Percentiles rank a stretch among this genome's conserved stretches.
phyloP scores from a whole-genome alignment of 92 coral and sea anemone species.

The Bergia puertoricense region DNA sequence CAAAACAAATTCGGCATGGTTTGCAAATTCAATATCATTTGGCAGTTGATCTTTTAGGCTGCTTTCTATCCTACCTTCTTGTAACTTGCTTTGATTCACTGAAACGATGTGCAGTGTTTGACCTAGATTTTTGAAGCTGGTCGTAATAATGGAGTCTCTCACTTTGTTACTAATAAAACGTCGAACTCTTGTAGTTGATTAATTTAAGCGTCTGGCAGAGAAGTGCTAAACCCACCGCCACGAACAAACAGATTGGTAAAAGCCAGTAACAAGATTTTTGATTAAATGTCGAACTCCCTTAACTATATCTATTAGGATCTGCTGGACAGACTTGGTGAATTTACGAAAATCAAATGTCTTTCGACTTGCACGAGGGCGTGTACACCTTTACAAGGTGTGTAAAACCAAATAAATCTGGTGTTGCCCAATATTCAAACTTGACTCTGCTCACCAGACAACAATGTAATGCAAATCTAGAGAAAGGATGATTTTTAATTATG shows the following conservation, averaged over 20 bases:
- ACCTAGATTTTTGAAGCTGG: background rate
- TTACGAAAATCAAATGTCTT: background rate
- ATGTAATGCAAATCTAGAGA: background rate
- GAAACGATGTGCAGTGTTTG: background rate
- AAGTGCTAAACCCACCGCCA: background rate
- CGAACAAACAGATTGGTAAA: too few relatives aligned
- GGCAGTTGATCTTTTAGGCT: too few relatives aligned
- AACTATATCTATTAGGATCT: background rate
- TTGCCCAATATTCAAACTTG: background rate
- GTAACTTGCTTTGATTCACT: too few relatives aligned
- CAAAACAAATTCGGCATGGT: background rate
- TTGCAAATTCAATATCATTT: background rate
- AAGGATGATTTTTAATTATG: background rate
- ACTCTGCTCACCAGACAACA: background rate
- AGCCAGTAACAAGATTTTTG: background rate
- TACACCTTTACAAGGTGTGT: background rate
- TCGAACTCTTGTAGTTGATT: background rate
- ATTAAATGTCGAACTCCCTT: background rate
- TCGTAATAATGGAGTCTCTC: background rate
- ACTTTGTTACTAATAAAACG: background rate
- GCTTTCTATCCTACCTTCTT: too few relatives aligned
- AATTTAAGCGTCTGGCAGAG: background rate
- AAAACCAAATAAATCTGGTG: background rate
- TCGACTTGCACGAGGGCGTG: background rate
- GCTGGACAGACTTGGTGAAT: background rate